A percentile compares a stretch with the other conserved stretches of the same genome.
phyloP scores from a whole-genome alignment of 2,113 vertebrate species.

The Rhynchomys soricoides region DNA sequence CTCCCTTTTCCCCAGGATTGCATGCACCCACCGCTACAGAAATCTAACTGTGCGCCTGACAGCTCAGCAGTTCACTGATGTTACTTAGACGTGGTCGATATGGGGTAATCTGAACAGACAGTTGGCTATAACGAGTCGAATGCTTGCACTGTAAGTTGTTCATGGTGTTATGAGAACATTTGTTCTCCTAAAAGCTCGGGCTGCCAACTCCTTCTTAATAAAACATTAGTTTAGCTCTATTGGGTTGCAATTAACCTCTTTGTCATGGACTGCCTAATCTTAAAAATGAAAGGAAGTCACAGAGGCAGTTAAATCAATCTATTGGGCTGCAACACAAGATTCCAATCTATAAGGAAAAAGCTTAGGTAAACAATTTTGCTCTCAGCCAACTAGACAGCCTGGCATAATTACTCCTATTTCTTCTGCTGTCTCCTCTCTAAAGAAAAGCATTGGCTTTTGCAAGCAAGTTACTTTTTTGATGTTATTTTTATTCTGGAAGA shows the following conservation, averaged over 20 bases:
- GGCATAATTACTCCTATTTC: constrained; percentile 76
- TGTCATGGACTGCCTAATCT: constrained; percentile 81
- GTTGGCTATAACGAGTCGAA: constrained; percentile 75
- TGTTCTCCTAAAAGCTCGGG: constrained; percentile 80
- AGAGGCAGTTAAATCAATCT: constrained; percentile 82
- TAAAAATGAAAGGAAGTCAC: constrained; percentile 83
- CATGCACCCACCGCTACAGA: constrained; percentile 67
- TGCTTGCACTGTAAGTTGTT: constrained; percentile 73
- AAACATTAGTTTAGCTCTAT: constrained; percentile 83
- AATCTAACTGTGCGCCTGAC: constrained; percentile 58
- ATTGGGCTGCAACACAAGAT: constrained; percentile 74
- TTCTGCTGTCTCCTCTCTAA: constrained; percentile 56
- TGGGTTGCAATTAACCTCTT: constrained; percentile 86
- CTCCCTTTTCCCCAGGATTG: constrained; percentile 43
- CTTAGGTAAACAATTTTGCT: constrained; percentile 77
- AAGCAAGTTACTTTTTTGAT: constrained; percentile 46
- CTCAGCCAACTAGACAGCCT: constrained; percentile 41
- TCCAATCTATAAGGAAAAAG: constrained; percentile 77
- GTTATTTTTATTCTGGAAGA: constrained; percentile 57
- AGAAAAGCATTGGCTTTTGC: constrained; percentile 55
- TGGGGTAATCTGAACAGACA: constrained; percentile 71
- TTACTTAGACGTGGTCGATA: constrained; percentile 75
- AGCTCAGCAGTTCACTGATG: constrained; percentile 72
- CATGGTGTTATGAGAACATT: constrained; percentile 72
- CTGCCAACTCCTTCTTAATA: constrained; percentile 79